Evolutionary conservation across 1,140 invertebrate genomes (phyloP), one percentile per base, ranked within the genome.

Genomic region (Sesamia nonagrioides): DNA sequence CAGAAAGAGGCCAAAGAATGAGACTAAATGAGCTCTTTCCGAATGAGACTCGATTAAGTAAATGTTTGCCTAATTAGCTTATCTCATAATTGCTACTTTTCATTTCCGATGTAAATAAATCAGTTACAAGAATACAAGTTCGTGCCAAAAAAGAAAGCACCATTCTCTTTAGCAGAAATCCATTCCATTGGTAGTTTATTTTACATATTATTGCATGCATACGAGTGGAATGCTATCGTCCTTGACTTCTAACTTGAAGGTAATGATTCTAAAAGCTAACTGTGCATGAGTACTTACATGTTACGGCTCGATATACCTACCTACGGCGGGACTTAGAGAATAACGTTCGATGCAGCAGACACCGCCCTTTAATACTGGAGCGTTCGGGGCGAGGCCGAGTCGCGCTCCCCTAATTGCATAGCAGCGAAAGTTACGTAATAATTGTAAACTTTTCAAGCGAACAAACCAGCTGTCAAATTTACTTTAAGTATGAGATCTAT

Each of bases 281-380:
- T 37, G 6, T 37, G 37, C 18, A 40, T 17, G 60, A 18, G 60
- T 63, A 58, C 21, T 6, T 54, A 60, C 11, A 37, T 35, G 21
- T 56, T 27, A 37, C 11, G 60, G 37, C 9, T 63, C 54, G 18
- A 6, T 56, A 56, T 56, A 27, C 54, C 15, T 63, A 63, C 17
- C 8, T 18, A 40, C 35, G 35, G 18, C 21, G 56, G 21, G 21
- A n/a, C 60, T 15, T 61, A 61, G 17, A 37, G 37, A 13, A 66
- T 48, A 48, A 48, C 42, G 63, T 68, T 68, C 63, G 63, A 50
- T 50, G n/a, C n/a, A n/a, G 18, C 42, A 63, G 63, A 68, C 63
- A 68, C 63, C 63, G 63, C 63, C 63, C 63, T 68, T 37, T 50
- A 40, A 68, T 48, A 48, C 42, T 18, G 42, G 60, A 21, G 42